Percentiles rank a stretch among this genome's conserved stretches.
Evolutionary conservation across 2,888 invertebrate species (phyloP).

Genomic region (Ectemnius lituratus): DNA sequence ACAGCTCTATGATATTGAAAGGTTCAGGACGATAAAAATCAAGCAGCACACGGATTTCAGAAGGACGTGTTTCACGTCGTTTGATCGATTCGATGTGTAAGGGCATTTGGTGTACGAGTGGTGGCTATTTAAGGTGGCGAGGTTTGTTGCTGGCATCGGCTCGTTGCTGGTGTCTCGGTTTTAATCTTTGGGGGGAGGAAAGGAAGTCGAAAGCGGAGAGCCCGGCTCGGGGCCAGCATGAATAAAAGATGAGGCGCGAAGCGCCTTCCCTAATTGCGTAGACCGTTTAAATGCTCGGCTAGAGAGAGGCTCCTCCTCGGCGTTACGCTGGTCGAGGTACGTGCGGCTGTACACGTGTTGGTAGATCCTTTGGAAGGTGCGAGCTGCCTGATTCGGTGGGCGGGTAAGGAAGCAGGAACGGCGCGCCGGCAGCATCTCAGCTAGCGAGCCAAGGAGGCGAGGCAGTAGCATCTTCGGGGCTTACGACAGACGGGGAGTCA

Average conservation of each 20-base stretch:
- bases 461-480: slow-evolving; percentile 34
- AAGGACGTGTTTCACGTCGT: background rate
- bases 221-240: slow-evolving; percentile 59
- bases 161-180: slow-evolving; percentile 64
- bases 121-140: slow-evolving; percentile 51
- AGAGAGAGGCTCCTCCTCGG: slow-evolving; percentile 56
- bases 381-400: slow-evolving; percentile 28
- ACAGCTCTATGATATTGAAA: too few species aligned
- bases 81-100: background rate
- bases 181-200: slow-evolving; percentile 68
- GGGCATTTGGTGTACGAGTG: background rate
- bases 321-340: slow-evolving; percentile 31
- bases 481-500: slow-evolving; percentile 26
- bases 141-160: slow-evolving; percentile 37
- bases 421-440: too few species aligned
- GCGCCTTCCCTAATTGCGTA: slow-evolving; percentile 76
- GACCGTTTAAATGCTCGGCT: slow-evolving; percentile 71
- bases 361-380: slow-evolving; percentile 48
- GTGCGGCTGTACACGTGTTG: slow-evolving; percentile 29
- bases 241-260: slow-evolving; percentile 77
- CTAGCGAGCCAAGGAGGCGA: background rate
- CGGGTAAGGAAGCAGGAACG: background rate
- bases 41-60: background rate
- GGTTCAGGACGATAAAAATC: too few species aligned
- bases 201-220: slow-evolving; percentile 46